Evolutionary conservation across 2,888 invertebrate species (phyloP).

Genomic region (Drosophila subquinaria): DNA sequence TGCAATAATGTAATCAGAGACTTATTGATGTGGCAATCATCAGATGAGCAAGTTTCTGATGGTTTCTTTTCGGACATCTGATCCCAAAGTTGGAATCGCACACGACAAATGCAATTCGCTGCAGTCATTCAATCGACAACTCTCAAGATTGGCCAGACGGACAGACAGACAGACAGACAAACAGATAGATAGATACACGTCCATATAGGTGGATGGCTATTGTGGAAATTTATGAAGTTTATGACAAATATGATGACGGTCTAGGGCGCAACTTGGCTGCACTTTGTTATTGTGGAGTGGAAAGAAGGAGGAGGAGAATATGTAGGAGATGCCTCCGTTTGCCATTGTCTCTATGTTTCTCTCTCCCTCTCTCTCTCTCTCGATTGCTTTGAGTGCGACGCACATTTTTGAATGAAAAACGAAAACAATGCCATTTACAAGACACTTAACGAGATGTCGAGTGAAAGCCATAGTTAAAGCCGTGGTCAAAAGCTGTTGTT

Average conservation of each 20-base stretch:
- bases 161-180: constrained; percentile 3
- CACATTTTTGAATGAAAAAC: constrained; percentile 78
- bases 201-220: constrained; percentile 26
- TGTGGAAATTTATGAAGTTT: constrained; percentile 70
- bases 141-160: constrained; percentile 39
- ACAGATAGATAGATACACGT: not conserved
- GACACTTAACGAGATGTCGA: constrained; percentile 81
- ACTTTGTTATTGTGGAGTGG: constrained; percentile 40
- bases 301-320: not conserved
- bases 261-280: constrained; percentile 59
- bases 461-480: constrained; percentile 51
- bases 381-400: constrained; percentile 42
- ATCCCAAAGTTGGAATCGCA: constrained; percentile 40
- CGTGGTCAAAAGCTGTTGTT: constrained; percentile 49
- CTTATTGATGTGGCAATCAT: constrained; percentile 59
- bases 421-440: constrained; percentile 82
- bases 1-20: constrained; percentile 68
- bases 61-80: constrained; percentile 51
- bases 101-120: constrained; percentile 31
- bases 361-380: not conserved
- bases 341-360: constrained; percentile 27
- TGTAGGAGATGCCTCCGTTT: constrained; percentile 34
- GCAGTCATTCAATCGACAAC: constrained; percentile 28
- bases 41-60: constrained; percentile 29
- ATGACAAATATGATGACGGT: constrained; percentile 78